Evolutionary conservation across 2,797 vertebrate genomes (phyloP), one percentile per base, ranked within the genome.

Genomic region (Argya squamiceps): DNA sequence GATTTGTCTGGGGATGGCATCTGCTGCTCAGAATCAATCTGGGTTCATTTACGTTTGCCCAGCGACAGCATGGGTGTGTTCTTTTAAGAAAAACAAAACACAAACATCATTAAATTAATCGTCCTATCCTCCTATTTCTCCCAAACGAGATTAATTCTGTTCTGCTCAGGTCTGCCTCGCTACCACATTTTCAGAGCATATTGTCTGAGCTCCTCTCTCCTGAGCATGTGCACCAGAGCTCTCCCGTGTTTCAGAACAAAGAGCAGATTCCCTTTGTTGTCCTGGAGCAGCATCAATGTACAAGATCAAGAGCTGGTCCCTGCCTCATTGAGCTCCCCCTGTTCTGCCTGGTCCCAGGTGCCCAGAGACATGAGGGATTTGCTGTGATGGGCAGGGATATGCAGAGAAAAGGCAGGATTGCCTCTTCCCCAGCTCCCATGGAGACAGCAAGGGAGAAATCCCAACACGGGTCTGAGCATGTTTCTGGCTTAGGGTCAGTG

Each of bases 201-300:
- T 67, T 89, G 77, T 43, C 86, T 94, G 70, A 87, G 84, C 78
- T 84, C 34, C 60, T 52, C 6, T 65, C 74, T 74, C 44, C 88
- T 59, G 65, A 96, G 84, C 94, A 73, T 12, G 43, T 76, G 86
- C 83, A 69, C 46, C 76, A 84, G 36, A 90, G 69, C 64, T 84
- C 71, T 69, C n/a, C 60, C 15, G 9, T 26, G 73, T 15, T 76
- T 53, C 56, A 50, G 43, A 93, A 94, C 92, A 94, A 93, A 95
- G 96, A 92, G 69, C 37, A 85, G 46, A 91, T 60, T 94, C 46
- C 63, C 84, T 96, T 93, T 92, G 88, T 84, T 92, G 65, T 50
- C 62, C 76, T 1, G 0, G 50, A 84, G 52, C 76, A n/a, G 36
- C 5, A 69, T 46, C 0, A 0, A 44, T 7, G 21, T 4, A 52